phyloP scores from a whole-genome alignment of 2,797 vertebrate species.

The Notoglanidium macrostoma region DNA sequence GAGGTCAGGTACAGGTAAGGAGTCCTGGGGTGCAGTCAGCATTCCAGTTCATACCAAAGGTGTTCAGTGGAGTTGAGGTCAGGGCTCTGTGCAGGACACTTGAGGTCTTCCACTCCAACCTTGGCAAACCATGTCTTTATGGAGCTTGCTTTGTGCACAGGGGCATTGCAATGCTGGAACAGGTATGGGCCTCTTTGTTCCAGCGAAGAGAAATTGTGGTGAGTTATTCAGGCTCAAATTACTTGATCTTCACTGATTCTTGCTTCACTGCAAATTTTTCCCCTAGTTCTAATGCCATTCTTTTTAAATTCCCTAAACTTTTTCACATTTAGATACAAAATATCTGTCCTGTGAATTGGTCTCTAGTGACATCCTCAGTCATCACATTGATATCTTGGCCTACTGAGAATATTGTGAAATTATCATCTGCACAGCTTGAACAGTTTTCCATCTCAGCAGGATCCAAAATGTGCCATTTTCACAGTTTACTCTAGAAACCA shows the following conservation, averaged over 20 bases:
- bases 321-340: not conserved
- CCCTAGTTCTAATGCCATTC: not conserved
- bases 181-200: not conserved
- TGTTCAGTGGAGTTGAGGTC: not conserved
- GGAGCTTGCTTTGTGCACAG: too few species aligned
- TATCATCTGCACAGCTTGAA: conserved; percentile 13
- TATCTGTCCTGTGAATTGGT: not conserved
- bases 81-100: too few species aligned
- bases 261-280: not conserved
- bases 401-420: conserved; percentile 11
- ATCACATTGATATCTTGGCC: not conserved
- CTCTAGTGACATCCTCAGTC: not conserved
- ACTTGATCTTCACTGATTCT: not conserved
- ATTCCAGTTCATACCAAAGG: not conserved
- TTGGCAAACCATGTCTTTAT: too few species aligned
- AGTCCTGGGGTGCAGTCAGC: too few species aligned
- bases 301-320: not conserved
- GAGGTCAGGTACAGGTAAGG: not conserved
- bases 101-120: too few species aligned
- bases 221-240: not conserved
- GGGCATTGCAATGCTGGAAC: not conserved
- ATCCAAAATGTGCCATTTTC: conserved; percentile 23
- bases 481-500: not conserved
- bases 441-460: conserved; percentile 16
- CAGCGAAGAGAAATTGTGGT: not conserved